Base-by-base conservation (phyloP, 1,140 invertebrate genomes). In the Bombus affinis region DNA sequence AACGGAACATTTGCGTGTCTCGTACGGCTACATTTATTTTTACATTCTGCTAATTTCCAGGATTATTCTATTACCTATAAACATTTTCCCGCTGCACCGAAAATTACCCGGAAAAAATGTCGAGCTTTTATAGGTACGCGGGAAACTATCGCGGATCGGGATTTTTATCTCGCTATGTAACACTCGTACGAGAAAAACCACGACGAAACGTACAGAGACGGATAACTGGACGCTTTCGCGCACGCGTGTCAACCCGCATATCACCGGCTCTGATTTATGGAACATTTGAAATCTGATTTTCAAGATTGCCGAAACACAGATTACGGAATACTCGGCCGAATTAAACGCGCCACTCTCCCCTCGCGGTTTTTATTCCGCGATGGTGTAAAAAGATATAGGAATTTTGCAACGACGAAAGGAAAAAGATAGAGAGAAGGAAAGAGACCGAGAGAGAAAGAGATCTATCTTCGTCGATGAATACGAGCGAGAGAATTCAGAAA, bases 401-500 rank as follows among this genome's bases (percentile, higher is more conserved):
- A 18, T 0, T 15, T 8, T 22, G 18, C 47, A 53, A 53, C 42
- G 66, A 80, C 57, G 18, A n/a, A 1, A 15, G n/a, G 4, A 9
- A 15, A 1, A 28, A 22, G 6, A 5, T 15, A 73, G 8, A 47
- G 5, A 0, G 15, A 44, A 10, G 28, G 1, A 42, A 13, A 39
- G 25, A 39, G 13, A 44, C 0, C 3, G 0, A 37, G 37, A 37
- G 37, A 37, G 0, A 73, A 3, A 73, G 25, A 8, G 8, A 25
- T 10, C 18, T n/a, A 71, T 32, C 42, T 28, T n/a, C 0, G 2
- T 44, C 3, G 37, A 35, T 62, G 80, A 85, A 75, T 73, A 32
- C 70, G 74, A 39, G 42, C 57, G 73, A 82, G 78, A 83, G 78
- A 87, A 88, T 77, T 88, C 71, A 75, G 87, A 72, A 88, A 87